phyloP scores from a whole-genome alignment of 2,113 vertebrate species.

The Microcebus murinus region DNA sequence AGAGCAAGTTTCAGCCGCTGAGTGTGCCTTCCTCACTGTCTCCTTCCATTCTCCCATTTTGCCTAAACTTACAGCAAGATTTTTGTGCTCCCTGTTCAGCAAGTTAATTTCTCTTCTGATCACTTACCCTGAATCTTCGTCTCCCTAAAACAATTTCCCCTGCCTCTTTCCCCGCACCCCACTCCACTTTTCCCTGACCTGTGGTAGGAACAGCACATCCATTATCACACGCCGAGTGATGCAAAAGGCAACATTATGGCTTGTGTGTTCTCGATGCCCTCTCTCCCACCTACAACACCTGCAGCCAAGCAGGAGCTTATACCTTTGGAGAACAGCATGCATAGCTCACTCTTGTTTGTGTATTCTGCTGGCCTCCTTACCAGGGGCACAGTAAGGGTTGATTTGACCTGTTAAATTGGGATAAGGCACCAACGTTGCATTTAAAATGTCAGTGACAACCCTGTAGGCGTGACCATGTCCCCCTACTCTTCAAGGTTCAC shows the following conservation, averaged over 20 bases:
- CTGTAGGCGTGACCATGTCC: too few species aligned
- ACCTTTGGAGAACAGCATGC: background rate
- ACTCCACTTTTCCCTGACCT: background rate
- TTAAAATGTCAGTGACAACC: background rate
- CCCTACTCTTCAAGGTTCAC: background rate
- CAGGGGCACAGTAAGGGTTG: background rate
- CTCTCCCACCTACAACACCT: background rate
- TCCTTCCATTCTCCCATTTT: background rate
- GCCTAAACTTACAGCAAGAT: background rate
- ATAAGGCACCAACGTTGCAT: background rate
- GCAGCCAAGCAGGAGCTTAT: background rate
- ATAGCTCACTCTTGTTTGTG: background rate
- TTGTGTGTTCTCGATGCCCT: background rate
- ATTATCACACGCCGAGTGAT: background rate
- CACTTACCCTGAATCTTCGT: background rate
- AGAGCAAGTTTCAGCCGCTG: background rate
- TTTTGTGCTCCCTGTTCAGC: background rate
- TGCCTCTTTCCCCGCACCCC: background rate
- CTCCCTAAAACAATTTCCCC: background rate
- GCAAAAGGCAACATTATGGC: background rate
- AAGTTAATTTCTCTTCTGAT: background rate
- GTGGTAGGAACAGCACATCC: background rate
- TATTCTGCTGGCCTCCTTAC: background rate
- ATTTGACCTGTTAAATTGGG: background rate
- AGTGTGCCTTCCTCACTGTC: background rate